A percentile compares a stretch with the other conserved stretches of the same genome.
These are phyloP conservation scores for Spisula subtruncata DNA, from an alignment of 2,888 invertebrate species.

Conservation along the genomic window DNA sequence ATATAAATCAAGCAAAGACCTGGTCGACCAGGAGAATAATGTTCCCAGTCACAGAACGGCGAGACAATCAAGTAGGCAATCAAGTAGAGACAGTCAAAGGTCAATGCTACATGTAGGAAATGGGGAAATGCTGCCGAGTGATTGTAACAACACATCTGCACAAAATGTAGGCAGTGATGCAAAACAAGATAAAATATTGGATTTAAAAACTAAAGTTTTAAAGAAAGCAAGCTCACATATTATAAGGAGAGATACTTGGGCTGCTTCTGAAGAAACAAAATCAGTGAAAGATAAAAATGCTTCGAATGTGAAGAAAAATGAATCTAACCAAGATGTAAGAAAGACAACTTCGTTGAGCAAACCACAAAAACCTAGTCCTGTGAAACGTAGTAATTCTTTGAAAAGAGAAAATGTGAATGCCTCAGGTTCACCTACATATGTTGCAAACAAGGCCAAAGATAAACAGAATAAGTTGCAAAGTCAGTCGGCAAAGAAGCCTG, in stretches of 20 bases:
- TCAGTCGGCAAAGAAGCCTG: constrained; percentile 30
- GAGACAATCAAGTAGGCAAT: background rate
- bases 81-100: background rate
- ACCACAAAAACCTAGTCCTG: constrained; percentile 11
- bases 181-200: constrained; percentile 55
- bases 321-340: background rate
- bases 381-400: constrained; percentile 42
- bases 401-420: constrained; percentile 41
- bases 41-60: background rate
- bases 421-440: constrained; percentile 32
- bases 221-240: constrained; percentile 77
- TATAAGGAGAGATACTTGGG: constrained; percentile 72
- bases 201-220: constrained; percentile 76
- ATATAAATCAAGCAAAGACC: constrained; percentile 77
- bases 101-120: background rate
- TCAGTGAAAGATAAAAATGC: constrained; percentile 29
- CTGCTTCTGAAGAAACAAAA: constrained; percentile 27
- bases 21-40: constrained; percentile 48
- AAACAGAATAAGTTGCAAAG: constrained; percentile 21
- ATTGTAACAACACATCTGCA: background rate
- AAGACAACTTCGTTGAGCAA: constrained; percentile 14
- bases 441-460: constrained; percentile 23
- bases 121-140: background rate
- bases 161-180: background rate
- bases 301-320: constrained; percentile 10